phyloP scores from a whole-genome alignment of 2,888 invertebrate genomes.

The Drosophila anceps region DNA sequence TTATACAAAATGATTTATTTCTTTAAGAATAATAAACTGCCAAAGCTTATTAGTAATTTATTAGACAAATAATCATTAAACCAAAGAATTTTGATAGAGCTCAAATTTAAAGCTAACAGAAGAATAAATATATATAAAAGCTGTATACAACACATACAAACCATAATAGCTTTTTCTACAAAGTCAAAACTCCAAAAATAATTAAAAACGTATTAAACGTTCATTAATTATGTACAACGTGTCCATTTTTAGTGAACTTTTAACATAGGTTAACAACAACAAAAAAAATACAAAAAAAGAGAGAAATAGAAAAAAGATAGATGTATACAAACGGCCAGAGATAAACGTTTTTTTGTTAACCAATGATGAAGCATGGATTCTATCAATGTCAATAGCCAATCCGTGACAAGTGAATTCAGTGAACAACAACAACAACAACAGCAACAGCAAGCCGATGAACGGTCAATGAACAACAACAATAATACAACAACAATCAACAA shows the following conservation, averaged over 20 bases:
- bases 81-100: neutral
- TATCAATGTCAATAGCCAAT: conserved; percentile 86
- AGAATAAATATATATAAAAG: neutral
- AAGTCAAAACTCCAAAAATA: conserved; percentile 34
- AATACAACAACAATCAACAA: conserved; percentile 55
- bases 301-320: conserved; percentile 19
- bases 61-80: conserved; percentile 1
- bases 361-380: conserved; percentile 86
- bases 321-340: conserved; percentile 20
- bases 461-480: conserved; percentile 64
- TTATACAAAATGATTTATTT: neutral
- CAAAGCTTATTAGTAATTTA: conserved; percentile 1
- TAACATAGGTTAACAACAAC: conserved; percentile 31
- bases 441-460: conserved; percentile 64
- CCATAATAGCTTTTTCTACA: conserved; percentile 17
- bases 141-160: neutral
- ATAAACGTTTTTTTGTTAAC: conserved; percentile 39
- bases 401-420: conserved; percentile 87
- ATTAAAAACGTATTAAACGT: conserved; percentile 77
- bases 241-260: conserved; percentile 48
- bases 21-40: neutral
- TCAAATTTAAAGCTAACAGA: neutral
- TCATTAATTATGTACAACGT: conserved; percentile 67
- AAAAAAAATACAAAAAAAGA: neutral
- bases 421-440: conserved; percentile 49